Percentiles rank a stretch among this genome's conserved stretches.
These are phyloP conservation scores for Nephila pilipes DNA, from an alignment of 1,140 invertebrate genomes.

Conservation along the genomic window DNA sequence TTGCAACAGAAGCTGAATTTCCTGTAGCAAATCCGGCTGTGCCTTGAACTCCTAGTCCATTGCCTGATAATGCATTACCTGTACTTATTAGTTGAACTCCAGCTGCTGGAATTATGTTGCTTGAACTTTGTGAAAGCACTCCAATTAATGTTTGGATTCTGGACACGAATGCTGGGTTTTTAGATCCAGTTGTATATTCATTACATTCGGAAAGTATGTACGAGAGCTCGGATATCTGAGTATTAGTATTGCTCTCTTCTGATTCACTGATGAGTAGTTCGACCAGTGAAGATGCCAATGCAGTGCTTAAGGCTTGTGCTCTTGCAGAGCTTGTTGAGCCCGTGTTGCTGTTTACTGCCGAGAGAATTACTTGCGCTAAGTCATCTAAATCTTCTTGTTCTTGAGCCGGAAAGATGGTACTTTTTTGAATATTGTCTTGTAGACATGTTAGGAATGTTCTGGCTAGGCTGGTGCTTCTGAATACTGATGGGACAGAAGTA, in stretches of 20 bases:
- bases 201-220: conserved; percentile 12
- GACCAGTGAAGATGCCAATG: conserved; percentile 32
- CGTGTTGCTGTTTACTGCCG: background rate
- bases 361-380: conserved; percentile 13
- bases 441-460: conserved; percentile 25
- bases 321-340: background rate
- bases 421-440: background rate
- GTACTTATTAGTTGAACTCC: background rate
- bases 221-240: background rate
- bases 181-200: background rate
- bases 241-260: background rate
- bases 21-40: no score
- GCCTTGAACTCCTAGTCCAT: background rate
- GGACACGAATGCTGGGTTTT: background rate
- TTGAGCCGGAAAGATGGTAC: background rate
- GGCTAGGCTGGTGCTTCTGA: background rate
- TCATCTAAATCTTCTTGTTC: conserved; percentile 47
- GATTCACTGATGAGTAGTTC: background rate
- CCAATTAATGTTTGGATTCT: background rate
- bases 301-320: conserved; percentile 12
- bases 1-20: no score
- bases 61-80: background rate
- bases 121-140: background rate
- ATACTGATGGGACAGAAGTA: background rate
- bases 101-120: background rate